A percentile compares a stretch with the other conserved stretches of the same genome.
phyloP scores from a whole-genome alignment of 2,113 vertebrate genomes.

The Leptobrachium ailaonicum region DNA sequence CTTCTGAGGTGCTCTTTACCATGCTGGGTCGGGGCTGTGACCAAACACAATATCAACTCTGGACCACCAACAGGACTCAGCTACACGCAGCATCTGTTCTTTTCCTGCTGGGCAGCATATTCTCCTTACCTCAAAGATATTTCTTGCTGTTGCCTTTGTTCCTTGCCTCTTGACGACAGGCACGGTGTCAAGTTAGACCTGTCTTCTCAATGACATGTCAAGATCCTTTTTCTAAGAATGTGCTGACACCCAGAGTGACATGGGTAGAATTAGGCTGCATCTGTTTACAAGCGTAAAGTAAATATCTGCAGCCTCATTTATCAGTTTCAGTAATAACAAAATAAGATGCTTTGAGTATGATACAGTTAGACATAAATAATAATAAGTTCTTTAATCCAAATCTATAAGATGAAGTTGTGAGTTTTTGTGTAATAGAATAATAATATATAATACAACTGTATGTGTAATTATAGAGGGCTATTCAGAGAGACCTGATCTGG shows the following conservation, averaged over 20 bases:
- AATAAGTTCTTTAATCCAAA: too few species aligned
- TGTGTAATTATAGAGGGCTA: too few species aligned
- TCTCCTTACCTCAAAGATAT: conserved; percentile 5
- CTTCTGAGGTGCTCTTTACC: neutral
- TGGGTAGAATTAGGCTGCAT: neutral
- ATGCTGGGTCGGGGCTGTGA: conserved; percentile 15
- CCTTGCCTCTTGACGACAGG: neutral
- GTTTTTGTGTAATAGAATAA: too few species aligned
- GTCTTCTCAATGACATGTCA: conserved; percentile 2
- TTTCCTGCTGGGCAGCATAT: conserved; percentile 7
- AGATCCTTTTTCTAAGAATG: conserved; percentile 10
- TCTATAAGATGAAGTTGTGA: too few species aligned
- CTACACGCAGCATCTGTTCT: conserved; percentile 23
- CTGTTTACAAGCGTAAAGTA: neutral
- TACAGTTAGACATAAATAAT: too few species aligned
- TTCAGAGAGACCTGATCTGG: too few species aligned
- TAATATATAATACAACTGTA: too few species aligned
- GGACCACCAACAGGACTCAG: conserved; percentile 27
- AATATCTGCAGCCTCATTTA: neutral
- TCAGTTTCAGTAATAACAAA: too few species aligned
- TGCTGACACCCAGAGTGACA: neutral
- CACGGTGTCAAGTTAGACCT: neutral
- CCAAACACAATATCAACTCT: conserved; percentile 21
- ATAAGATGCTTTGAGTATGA: too few species aligned
- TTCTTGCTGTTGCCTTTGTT: conserved; percentile 27